Evolutionary conservation across 2,797 vertebrate species (phyloP).

Genomic region (Danio albolineatus): DNA sequence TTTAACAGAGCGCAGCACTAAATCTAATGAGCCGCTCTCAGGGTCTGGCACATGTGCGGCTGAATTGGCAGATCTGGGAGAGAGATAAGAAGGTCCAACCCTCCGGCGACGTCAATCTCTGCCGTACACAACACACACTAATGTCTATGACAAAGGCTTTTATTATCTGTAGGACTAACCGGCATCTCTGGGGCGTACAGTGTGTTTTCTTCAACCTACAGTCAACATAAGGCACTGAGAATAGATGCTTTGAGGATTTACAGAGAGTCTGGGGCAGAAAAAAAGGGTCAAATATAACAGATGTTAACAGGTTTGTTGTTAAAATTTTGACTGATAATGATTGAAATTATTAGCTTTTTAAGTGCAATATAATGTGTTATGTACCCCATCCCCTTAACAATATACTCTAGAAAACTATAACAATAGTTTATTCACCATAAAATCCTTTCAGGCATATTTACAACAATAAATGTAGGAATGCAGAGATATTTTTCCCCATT

Average conservation of each 20-base stretch:
- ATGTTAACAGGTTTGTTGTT: not conserved
- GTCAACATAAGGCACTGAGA: not conserved
- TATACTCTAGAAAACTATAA: too few species aligned
- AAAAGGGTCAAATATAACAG: not conserved
- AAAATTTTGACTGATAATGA: too few species aligned
- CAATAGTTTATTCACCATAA: too few species aligned
- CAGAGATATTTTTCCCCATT: too few species aligned
- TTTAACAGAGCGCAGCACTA: conserved; percentile 58
- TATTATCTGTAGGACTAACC: conserved; percentile 11
- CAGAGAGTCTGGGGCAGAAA: not conserved
- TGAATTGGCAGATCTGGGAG: conserved; percentile 60
- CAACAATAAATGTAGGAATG: too few species aligned
- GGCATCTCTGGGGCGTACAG: not conserved
- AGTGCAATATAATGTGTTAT: too few species aligned
- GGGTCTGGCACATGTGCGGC: conserved; percentile 51
- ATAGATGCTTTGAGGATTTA: not conserved
- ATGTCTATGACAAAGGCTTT: conserved; percentile 44
- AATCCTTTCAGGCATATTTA: too few species aligned
- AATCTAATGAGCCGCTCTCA: conserved; percentile 59
- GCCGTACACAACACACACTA: conserved; percentile 16
- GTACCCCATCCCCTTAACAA: too few species aligned
- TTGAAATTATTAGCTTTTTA: too few species aligned
- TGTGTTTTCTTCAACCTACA: not conserved
- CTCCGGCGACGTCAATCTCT: conserved; percentile 11
- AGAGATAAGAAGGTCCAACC: conserved; percentile 52